These are phyloP conservation scores for Tribolium castaneum DNA, from an alignment of 1,140 invertebrate genomes.

Conservation along the genomic window DNA sequence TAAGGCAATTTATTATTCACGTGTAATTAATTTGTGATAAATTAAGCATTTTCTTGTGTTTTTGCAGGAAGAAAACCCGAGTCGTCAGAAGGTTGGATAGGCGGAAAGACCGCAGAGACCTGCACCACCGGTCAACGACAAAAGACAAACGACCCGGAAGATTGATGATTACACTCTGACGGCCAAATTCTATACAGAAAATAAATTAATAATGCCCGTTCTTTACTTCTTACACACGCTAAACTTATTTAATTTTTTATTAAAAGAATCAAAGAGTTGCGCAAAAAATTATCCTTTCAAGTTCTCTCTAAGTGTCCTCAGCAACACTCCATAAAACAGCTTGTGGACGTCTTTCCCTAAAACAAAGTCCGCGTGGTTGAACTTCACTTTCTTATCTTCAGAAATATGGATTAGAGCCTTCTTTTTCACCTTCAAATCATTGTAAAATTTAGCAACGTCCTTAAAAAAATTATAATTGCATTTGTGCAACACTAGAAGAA, in stretches of 20 bases:
- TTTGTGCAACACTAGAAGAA: neutral
- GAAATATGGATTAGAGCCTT: neutral
- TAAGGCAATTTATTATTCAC: conserved; percentile 32
- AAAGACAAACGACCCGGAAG: conserved; percentile 54
- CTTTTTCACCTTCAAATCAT: neutral
- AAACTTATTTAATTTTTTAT: conserved; percentile 30
- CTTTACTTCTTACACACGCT: neutral
- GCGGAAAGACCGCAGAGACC: conserved; percentile 39
- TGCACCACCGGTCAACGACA: conserved; percentile 48
- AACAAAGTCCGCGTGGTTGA: conserved; percentile 1
- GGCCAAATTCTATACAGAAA: conserved; percentile 53
- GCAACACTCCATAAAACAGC: neutral
- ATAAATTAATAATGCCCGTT: conserved; percentile 53
- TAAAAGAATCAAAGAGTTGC: neutral
- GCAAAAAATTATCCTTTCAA: conserved; percentile 8
- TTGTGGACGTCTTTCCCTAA: neutral
- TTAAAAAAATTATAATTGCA: neutral
- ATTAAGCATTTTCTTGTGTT: conserved; percentile 44
- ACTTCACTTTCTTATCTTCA: neutral
- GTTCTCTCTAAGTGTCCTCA: neutral
- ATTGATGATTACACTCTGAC: conserved; percentile 55
- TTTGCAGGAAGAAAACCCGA: conserved; percentile 36
- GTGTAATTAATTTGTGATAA: conserved; percentile 41
- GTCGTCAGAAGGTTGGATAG: conserved; percentile 6
- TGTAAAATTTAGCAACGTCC: conserved; percentile 3